Percentiles rank a stretch among this genome's conserved stretches.
Evolutionary conservation across 2,797 vertebrate species (phyloP).

Genomic region (Macroramphosus scolopax): DNA sequence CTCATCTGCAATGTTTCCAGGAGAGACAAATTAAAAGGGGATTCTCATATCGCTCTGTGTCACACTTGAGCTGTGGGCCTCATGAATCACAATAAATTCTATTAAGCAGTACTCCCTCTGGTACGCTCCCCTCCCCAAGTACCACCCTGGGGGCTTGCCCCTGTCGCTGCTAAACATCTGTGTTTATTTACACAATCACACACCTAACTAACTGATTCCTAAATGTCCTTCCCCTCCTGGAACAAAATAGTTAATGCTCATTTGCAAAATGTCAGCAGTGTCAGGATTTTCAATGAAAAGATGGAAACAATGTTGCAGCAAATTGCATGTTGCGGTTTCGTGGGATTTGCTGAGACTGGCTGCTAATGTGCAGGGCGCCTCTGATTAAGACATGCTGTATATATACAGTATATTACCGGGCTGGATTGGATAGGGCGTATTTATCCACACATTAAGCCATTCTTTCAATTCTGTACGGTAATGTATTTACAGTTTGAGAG

Average conservation of each 20-base stretch:
- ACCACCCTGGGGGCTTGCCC: slow-evolving; percentile 65
- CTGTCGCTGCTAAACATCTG: slow-evolving; percentile 75
- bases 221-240: slow-evolving; percentile 58
- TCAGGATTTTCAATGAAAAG: slow-evolving; percentile 53
- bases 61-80: slow-evolving; percentile 74
- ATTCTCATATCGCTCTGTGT: slow-evolving; percentile 78
- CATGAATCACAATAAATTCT: slow-evolving; percentile 77
- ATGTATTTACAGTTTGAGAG: too few species aligned
- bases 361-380: slow-evolving; percentile 33
- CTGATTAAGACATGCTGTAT: slow-evolving; percentile 46
- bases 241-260: slow-evolving; percentile 67
- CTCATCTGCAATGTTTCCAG: slow-evolving; percentile 72
- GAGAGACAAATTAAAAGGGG: slow-evolving; percentile 79
- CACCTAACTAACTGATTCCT: slow-evolving; percentile 79
- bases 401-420: slow-evolving; percentile 20
- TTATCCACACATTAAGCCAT: not conserved
- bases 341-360: slow-evolving; percentile 36
- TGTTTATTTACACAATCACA: slow-evolving; percentile 83
- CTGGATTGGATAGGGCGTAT: slow-evolving; percentile 2
- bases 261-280: slow-evolving; percentile 72
- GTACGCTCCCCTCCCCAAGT: slow-evolving; percentile 51
- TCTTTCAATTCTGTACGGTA: not conserved
- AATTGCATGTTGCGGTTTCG: slow-evolving; percentile 56
- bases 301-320: slow-evolving; percentile 54
- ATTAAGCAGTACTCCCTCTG: slow-evolving; percentile 67